Percentiles rank a stretch among this genome's conserved stretches.
Evolutionary conservation across 2,113 vertebrate genomes (phyloP).

Genomic region (Gorsachius goisagi): DNA sequence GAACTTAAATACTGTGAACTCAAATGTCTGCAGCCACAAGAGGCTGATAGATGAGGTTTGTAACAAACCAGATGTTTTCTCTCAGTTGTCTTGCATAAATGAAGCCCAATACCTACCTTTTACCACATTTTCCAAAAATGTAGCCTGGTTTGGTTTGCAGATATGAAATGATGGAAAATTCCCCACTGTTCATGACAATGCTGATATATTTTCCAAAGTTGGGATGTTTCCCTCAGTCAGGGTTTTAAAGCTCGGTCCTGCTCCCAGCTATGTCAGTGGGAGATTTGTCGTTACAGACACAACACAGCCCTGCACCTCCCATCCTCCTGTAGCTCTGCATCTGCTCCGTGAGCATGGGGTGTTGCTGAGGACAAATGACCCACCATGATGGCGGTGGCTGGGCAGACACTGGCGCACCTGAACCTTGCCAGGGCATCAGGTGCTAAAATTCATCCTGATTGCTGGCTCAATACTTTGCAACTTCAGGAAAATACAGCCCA

Average conservation of each 20-base stretch:
- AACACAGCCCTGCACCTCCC: not conserved
- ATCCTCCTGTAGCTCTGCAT: not conserved
- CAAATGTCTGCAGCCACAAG: not conserved
- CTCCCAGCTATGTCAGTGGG: not conserved
- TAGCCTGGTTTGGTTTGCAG: not conserved
- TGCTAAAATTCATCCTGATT: not conserved
- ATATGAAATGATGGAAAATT: not conserved
- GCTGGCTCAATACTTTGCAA: not conserved
- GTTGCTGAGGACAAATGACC: not conserved
- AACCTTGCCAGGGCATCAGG: not conserved
- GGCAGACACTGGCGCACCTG: not conserved
- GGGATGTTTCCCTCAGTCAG: not conserved
- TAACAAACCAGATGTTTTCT: not conserved
- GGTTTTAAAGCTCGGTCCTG: not conserved
- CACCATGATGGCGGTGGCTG: not conserved
- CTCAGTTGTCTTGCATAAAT: not conserved
- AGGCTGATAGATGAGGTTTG: not conserved
- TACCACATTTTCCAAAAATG: not conserved
- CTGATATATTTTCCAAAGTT: not conserved
- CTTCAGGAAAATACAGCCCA: not conserved
- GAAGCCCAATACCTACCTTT: not conserved
- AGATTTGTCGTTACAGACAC: not conserved
- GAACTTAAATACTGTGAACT: not conserved
- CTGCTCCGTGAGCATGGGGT: not conserved
- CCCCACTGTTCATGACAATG: no score